Base-by-base conservation (phyloP, 2,797 vertebrate species). In the Alauda arvensis region DNA sequence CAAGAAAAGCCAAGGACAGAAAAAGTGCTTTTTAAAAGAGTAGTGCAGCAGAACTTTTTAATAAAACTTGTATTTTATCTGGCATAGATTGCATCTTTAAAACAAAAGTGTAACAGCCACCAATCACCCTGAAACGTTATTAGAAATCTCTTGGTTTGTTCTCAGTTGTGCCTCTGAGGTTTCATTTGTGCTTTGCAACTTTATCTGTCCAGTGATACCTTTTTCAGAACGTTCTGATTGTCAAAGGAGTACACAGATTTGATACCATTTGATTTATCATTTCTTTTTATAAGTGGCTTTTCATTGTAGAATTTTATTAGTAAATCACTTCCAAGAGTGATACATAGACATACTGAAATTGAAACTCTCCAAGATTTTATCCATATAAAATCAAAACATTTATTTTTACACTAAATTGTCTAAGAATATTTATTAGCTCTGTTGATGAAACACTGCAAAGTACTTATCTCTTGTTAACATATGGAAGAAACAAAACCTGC, bases 21-120 rank as follows among this genome's bases (percentile, higher is more conserved):
- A 84, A 88, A 87, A 37, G 3, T 61, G 5, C 1, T 78, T 91
- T 17, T 66, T 84, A 20, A 56, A 59, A 65, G 18, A 67, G 14
- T 52, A 37, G 9, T 16, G 23, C 14, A 70, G 39, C 25, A 74
- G 28, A 68, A 57, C 6, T 17, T 49, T 85, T 89, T 89, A 57
- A 49, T 75, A 76, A 68, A 93, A 86, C 14, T 70, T 90, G 13
- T 77, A 71, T 87, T 94, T 94, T 84, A 68, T 86, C 69, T 80
- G 23, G 28, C 43, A 89, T 63, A 43, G 16, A 78, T 57, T 87
- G 8, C 12, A 69, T 74, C 78, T 89, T 93, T 83, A 76, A 92
- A 91, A 81, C 14, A 85, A 46, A 77, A 91, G 19, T 76, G 31
- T 88, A 57, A 72, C 10, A 46, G 52, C 25, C n/a, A 83, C 33